Evolutionary conservation across 2,888 invertebrate species (phyloP).

Genomic region (Drosophila atroscutellata): DNA sequence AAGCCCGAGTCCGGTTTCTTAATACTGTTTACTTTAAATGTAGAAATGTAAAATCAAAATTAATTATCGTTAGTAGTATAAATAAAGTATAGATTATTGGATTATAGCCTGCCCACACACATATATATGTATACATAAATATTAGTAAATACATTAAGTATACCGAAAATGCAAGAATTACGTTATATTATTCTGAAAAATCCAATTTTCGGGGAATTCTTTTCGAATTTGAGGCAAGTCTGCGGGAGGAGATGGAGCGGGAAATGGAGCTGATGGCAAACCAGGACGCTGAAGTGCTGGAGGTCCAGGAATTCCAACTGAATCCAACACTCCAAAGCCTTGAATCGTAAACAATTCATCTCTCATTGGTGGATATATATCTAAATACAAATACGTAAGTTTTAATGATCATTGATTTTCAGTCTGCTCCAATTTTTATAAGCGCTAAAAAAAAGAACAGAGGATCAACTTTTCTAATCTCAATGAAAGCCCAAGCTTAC

Average conservation of each 20-base stretch:
- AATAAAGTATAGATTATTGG: background rate
- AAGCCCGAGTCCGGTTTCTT: conserved; percentile 46
- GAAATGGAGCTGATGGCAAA: background rate
- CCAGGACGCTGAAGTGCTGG: background rate
- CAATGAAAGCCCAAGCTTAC: background rate
- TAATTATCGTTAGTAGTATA: conserved; percentile 17
- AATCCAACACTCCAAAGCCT: background rate
- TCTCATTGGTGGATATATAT: background rate
- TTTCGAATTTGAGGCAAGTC: conserved; percentile 83
- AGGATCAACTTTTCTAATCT: background rate
- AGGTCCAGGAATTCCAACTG: background rate
- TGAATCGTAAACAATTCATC: background rate
- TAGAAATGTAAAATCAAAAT: conserved; percentile 22
- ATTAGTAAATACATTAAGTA: conserved; percentile 32
- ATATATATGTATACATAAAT: background rate
- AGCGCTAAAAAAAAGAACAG: background rate
- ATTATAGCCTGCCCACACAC: background rate
- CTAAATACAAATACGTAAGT: background rate
- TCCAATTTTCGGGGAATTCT: conserved; percentile 90
- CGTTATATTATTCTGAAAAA: conserved; percentile 85
- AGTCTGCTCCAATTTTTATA: background rate
- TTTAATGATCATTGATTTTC: background rate
- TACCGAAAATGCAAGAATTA: conserved; percentile 87
- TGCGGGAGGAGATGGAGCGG: background rate
- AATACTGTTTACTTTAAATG: conserved; percentile 47